phyloP scores from a whole-genome alignment of 1,140 invertebrate genomes.

The Coptotermes formosanus region DNA sequence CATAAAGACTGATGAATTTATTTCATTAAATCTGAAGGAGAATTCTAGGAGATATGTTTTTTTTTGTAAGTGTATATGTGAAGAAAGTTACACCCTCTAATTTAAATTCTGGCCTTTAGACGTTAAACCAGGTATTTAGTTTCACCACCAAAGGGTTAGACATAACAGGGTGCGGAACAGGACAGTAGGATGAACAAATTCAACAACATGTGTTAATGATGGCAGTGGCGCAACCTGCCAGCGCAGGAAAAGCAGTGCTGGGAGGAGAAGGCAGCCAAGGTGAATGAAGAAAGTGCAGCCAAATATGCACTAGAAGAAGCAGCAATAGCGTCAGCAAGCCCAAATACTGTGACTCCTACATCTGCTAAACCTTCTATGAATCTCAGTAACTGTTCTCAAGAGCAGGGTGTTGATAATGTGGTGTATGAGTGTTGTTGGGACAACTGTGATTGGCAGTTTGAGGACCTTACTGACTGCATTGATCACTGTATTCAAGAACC shows the following conservation, averaged over 20 bases:
- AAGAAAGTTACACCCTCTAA: no score
- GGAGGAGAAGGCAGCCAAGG: constrained; percentile 84
- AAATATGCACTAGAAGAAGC: constrained; percentile 46
- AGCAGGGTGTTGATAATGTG: constrained; percentile 42
- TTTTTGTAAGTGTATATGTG: no score
- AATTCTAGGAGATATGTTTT: no score
- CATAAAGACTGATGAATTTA: no score
- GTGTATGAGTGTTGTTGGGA: constrained; percentile 91
- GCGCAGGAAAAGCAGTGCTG: constrained; percentile 86
- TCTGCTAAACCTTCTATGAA: not conserved
- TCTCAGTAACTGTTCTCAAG: constrained; percentile 29
- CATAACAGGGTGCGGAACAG: no score
- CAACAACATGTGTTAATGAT: constrained; percentile 31
- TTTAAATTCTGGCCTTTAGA: no score
- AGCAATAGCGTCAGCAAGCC: constrained; percentile 40
- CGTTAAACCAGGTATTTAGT: no score
- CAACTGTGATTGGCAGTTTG: constrained; percentile 90
- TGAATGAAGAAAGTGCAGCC: constrained; percentile 79
- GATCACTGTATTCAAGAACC: constrained; percentile 83
- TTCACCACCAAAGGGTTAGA: no score
- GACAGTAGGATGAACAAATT: not conserved
- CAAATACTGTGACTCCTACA: not conserved
- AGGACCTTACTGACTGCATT: constrained; percentile 83
- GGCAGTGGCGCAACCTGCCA: constrained; percentile 86
- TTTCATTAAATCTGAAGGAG: no score